Evolutionary conservation across 1,140 invertebrate genomes (phyloP).

Genomic region (Samia ricini): DNA sequence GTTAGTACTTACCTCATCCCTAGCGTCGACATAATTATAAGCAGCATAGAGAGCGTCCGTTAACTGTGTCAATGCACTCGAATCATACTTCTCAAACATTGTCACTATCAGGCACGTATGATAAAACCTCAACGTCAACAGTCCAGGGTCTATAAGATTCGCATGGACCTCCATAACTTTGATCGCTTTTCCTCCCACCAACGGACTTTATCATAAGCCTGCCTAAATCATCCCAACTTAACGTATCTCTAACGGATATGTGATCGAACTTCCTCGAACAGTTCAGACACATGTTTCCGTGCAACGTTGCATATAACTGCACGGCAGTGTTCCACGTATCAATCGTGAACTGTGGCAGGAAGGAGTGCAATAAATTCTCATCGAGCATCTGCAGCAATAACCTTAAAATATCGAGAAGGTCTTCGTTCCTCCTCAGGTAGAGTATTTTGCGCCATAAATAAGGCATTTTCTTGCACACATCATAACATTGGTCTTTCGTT

Average conservation of each 20-base stretch:
- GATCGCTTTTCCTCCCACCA: constrained; percentile 66
- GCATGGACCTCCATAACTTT: constrained; percentile 62
- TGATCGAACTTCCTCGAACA: constrained; percentile 70
- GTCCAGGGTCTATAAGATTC: constrained; percentile 55
- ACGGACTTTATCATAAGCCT: constrained; percentile 70
- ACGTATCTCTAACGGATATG: constrained; percentile 60
- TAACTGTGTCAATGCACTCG: constrained; percentile 46
- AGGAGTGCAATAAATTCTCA: constrained; percentile 67
- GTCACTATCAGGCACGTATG: constrained; percentile 62
- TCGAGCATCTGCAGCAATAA: constrained; percentile 74
- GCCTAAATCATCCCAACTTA: constrained; percentile 72
- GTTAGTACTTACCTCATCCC: constrained; percentile 60
- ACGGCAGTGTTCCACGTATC: constrained; percentile 68
- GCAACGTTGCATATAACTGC: constrained; percentile 63
- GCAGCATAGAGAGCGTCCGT: constrained; percentile 67
- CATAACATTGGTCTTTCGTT: constrained; percentile 67
- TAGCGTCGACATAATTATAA: constrained; percentile 61
- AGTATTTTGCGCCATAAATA: constrained; percentile 79
- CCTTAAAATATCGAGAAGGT: constrained; percentile 66
- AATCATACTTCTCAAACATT: constrained; percentile 68
- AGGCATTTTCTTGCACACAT: constrained; percentile 79
- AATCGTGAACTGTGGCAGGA: constrained; percentile 70
- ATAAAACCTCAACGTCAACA: constrained; percentile 69
- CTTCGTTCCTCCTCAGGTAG: constrained; percentile 69
- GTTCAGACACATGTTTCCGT: constrained; percentile 71